Base-by-base conservation (phyloP, 2,888 invertebrate genomes). In the Marronus borbonicus region DNA sequence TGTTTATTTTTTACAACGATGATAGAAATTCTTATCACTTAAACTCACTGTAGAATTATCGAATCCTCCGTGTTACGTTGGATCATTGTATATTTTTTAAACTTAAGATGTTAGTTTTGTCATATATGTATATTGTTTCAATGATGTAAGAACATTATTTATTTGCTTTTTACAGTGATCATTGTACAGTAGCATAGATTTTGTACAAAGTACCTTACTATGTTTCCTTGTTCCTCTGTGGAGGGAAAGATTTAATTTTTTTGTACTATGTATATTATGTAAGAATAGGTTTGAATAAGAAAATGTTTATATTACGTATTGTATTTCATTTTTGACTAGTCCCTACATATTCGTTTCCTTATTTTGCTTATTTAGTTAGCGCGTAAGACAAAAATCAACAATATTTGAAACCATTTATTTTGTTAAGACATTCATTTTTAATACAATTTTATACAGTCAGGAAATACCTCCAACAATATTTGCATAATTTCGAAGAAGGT, bases 181-280 rank as follows among this genome's bases (percentile, higher is more conserved):
- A 88, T 87, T 89, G 89, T 88, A 89, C 88, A 89, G 88, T 88
- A 87, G 86, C 83, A 82, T 83, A 87, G 86, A 85, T 86, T 88
- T 89, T 89, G 89, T 89, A 89, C 89, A 89, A 87, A 78, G 82
- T 83, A 83, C 82, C 82, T 82, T 82, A 82, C 80, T 81, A 81
- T 82, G 83, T 84, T 84, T 84, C 82, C 82, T 80, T 82, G 78
- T 81, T 82, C 80, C 80, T 77, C 79, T 75, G 68, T 75, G 65
- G 86, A 85, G 88, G 88, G 84, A 84, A 85, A 86, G 85, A 87
- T 68, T 86, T 91, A 92, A 93, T 93, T 93, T 93, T 74, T 94
- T 94, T 94, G 93, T 94, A 94, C 93, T 93, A 93, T 94, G 93
- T 93, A 94, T 93, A 93, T 93, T 93, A 93, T 93, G 93, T 94